A percentile compares a stretch with the other conserved stretches of the same genome.
phyloP scores from a whole-genome alignment of 2,888 invertebrate genomes.

The Leptinotarsa juncta region DNA sequence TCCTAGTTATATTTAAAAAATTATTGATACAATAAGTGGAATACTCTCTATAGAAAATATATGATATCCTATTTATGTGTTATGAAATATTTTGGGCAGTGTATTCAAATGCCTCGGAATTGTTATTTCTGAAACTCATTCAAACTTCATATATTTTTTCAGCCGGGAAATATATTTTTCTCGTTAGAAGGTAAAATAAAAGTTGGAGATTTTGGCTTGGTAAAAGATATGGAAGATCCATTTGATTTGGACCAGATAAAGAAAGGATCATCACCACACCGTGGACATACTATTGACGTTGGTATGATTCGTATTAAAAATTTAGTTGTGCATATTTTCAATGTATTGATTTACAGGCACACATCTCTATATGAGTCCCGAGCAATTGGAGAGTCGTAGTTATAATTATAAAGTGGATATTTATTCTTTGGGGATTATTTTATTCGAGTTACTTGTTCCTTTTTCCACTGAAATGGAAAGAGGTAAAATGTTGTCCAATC shows the following conservation, averaged over 20 bases:
- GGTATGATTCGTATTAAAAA: slow-evolving; percentile 64
- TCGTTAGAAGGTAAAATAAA: slow-evolving; percentile 90
- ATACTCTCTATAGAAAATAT: too few relatives aligned
- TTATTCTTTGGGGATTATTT: slow-evolving; percentile 92
- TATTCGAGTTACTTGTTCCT: slow-evolving; percentile 91
- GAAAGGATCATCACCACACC: slow-evolving; percentile 55
- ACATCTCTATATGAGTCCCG: slow-evolving; percentile 97
- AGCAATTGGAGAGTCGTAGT: slow-evolving; percentile 81
- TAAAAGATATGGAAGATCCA: slow-evolving; percentile 83
- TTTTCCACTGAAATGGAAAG: slow-evolving; percentile 94
- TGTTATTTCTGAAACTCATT: too few relatives aligned
- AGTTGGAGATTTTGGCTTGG: slow-evolving; percentile 98
- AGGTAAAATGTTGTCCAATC: slow-evolving; percentile 73
- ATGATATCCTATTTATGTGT: too few relatives aligned
- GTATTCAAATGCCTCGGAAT: too few relatives aligned
- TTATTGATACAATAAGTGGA: too few relatives aligned
- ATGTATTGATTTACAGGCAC: slow-evolving; percentile 74
- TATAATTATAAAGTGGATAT: slow-evolving; percentile 96
- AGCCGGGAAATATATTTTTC: slow-evolving; percentile 94
- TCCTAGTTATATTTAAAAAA: neutral
- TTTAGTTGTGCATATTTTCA: slow-evolving; percentile 8
- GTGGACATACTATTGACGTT: slow-evolving; percentile 73
- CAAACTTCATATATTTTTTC: slow-evolving; percentile 51
- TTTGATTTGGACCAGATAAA: slow-evolving; percentile 63
- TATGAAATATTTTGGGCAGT: too few relatives aligned